These are phyloP conservation scores for Tenthredo livida DNA, from an alignment of 2,888 invertebrate species.

Conservation along the genomic window DNA sequence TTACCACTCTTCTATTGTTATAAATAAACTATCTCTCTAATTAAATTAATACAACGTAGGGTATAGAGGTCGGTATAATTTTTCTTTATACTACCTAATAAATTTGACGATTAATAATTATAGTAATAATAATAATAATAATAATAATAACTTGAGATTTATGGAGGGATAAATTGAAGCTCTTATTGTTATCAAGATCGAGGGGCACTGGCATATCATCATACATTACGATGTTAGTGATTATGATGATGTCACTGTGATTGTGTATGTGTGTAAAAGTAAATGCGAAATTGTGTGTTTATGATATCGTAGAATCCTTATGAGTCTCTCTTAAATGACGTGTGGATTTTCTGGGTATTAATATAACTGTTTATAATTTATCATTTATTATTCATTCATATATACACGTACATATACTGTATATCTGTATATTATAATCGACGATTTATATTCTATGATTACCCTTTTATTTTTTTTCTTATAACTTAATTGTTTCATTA, in stretches of 20 bases:
- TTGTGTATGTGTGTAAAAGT: slow-evolving; percentile 25
- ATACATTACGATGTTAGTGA: slow-evolving; percentile 43
- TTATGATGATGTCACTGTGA: slow-evolving; percentile 63
- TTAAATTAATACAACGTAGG: not conserved
- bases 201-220: slow-evolving; percentile 59
- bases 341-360: slow-evolving; percentile 21
- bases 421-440: not conserved
- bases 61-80: not conserved
- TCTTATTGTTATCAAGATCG: slow-evolving; percentile 55
- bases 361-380: not conserved
- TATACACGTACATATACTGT: not conserved
- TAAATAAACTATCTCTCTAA: not conserved
- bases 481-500: not conserved
- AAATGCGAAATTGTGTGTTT: not conserved
- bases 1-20: not conserved
- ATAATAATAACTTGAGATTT: not conserved
- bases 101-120: not conserved
- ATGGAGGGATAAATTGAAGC: slow-evolving; percentile 16
- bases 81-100: not conserved
- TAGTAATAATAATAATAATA: not conserved
- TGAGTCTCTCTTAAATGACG: slow-evolving; percentile 9
- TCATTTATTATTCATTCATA: not conserved
- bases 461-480: not conserved
- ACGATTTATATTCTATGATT: slow-evolving; percentile 41
- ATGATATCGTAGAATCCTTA: slow-evolving; percentile 1